Conservation (phyloP, 37 sponge, comb jelly and placozoan species). For the Oscarella lobularis region DNA sequence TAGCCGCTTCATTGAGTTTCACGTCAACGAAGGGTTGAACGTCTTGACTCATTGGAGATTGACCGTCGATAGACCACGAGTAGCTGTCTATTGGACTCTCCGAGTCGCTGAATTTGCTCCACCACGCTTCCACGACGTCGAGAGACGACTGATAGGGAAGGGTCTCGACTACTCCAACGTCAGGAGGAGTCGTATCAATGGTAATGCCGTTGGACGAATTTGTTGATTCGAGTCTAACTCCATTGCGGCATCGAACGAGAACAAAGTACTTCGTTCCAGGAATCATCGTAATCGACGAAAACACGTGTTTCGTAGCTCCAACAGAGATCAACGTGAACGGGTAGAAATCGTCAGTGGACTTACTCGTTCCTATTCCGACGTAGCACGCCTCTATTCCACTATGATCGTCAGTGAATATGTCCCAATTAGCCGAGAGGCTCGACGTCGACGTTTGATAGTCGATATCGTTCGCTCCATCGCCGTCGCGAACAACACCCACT, state of each 20-base stretch:
- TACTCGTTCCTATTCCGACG: slow-evolving; percentile 27
- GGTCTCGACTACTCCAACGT: slow-evolving; percentile 27
- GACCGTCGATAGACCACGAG: too few relatives aligned
- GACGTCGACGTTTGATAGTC: slow-evolving; percentile 32
- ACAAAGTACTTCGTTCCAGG: slow-evolving; percentile 39
- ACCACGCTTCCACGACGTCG: too few relatives aligned
- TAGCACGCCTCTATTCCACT: slow-evolving; percentile 19
- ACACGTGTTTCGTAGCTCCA: too few relatives aligned
- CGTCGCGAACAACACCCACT: slow-evolving; percentile 36
- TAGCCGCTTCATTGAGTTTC: too few relatives aligned
- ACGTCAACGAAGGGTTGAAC: too few relatives aligned
- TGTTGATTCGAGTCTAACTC: slow-evolving; percentile 14
- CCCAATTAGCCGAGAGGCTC: slow-evolving; percentile 40
- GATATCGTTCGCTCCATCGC: slow-evolving; percentile 13
- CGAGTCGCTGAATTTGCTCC: too few relatives aligned
- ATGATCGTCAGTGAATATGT: slow-evolving; percentile 37
- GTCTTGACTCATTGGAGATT: too few relatives aligned
- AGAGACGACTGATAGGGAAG: too few relatives aligned
- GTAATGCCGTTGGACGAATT: slow-evolving; percentile 48
- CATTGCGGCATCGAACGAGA: slow-evolving; percentile 38
- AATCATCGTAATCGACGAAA: slow-evolving; percentile 19
- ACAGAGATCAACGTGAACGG: not conserved
- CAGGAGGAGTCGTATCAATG: slow-evolving; percentile 57
- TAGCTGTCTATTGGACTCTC: too few relatives aligned
- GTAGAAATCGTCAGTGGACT: too few relatives aligned